These are phyloP conservation scores for Daubentonia madagascariensis DNA, from an alignment of 2,113 vertebrate genomes.

Conservation along the genomic window DNA sequence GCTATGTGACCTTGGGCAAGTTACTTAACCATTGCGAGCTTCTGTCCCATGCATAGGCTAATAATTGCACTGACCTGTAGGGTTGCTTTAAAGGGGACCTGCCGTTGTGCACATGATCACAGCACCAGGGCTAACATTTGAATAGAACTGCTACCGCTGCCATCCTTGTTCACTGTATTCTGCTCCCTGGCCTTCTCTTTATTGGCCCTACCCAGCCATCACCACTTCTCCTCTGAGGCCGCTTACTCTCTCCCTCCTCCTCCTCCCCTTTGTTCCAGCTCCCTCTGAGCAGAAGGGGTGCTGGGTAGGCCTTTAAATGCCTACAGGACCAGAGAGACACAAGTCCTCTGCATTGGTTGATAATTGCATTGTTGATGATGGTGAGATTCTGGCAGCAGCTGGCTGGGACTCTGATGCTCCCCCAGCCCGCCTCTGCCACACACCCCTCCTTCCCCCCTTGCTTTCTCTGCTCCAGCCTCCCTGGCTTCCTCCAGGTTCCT, in stretches of 20 bases:
- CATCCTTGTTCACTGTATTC: background rate
- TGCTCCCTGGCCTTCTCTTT: background rate
- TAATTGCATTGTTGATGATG: background rate
- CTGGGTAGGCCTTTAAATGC: background rate
- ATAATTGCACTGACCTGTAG: background rate
- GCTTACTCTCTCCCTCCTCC: background rate
- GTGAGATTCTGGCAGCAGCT: background rate
- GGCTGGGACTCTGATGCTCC: background rate
- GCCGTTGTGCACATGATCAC: background rate
- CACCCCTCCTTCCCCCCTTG: background rate
- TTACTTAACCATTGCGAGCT: background rate
- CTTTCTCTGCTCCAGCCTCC: background rate
- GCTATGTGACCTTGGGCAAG: background rate
- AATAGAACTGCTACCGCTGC: background rate
- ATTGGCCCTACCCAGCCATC: background rate
- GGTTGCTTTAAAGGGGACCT: background rate
- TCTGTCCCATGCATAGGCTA: background rate
- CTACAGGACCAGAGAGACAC: background rate
- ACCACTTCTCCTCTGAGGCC: background rate
- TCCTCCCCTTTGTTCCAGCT: background rate
- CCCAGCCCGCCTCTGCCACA: rapidly evolving
- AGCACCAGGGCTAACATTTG: background rate
- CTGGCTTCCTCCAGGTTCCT: background rate
- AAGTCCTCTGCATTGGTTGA: background rate
- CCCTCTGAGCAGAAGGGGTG: background rate